Base-by-base conservation (phyloP, 2,797 vertebrate species). In the Hylomyscus alleni region DNA sequence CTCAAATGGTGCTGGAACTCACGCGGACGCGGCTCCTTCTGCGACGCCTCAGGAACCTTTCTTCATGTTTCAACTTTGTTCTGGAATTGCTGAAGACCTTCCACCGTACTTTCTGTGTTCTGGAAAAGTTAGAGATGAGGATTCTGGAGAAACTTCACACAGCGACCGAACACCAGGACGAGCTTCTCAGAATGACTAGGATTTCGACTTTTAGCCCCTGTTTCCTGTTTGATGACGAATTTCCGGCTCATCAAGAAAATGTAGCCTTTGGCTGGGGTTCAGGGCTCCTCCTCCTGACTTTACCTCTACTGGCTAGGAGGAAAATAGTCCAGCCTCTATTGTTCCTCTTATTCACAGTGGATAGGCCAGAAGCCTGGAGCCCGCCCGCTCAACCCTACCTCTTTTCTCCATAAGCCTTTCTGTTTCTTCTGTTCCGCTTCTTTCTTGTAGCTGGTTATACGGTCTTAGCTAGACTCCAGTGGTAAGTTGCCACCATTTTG, bases 141-240 rank as follows among this genome's bases (percentile, higher is more conserved):
- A 37, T 8, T 65, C 50, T 31, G 19, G 0, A 2, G 37, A 52
- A 7, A 75, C 37, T 7, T 0, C 0, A 22, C 19, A 0, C 0
- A 8, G 14, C 20, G 4, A 8, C 65, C 1, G 17, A 50, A 11
- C 13, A 24, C 26, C 9, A 1, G 15, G 0, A 0, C 0, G 0
- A 0, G 6, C 89, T 34, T 89, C 40, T 0, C 3, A 4, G 34
- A 50, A 7, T 24, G 58, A 8, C 1, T 0, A 37, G 40, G 0
- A 0, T 37, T 50, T 31, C 7, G 24, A 4, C 24, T 77, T 72
- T 22, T 7, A 22, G 2, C 1, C 6, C 1, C 24, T 37, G 60
- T 58, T 91, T 93, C 78, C 87, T 3, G 77, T 29, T 0, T 17
- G 4, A 19, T 10, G 15, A 88, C 7, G 50, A 13, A 24, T 20